These are phyloP conservation scores for Hirundo rustica DNA, from an alignment of 2,797 vertebrate genomes.

Conservation along the genomic window DNA sequence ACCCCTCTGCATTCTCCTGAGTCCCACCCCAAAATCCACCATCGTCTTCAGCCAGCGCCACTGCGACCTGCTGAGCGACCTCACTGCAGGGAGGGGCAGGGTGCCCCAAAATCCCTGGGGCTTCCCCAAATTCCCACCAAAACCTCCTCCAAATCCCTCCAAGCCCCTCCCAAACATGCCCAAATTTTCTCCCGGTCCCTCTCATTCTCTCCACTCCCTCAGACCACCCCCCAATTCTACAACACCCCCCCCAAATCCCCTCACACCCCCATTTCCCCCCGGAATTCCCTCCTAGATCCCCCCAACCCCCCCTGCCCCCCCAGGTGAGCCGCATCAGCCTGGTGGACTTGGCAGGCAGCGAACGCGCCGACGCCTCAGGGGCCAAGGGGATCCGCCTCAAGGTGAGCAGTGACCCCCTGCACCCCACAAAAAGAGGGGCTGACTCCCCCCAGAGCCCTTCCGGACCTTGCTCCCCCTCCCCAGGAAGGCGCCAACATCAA, in stretches of 20 bases:
- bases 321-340: not conserved
- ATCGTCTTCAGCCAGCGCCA: fast-evolving
- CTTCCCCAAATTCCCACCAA: not conserved
- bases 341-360: not conserved
- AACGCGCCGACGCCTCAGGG: constrained; percentile 60
- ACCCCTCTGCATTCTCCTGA: too few relatives aligned
- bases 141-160: not conserved
- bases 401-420: constrained; percentile 59
- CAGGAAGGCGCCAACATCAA: not conserved
- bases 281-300: not conserved
- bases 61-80: not conserved
- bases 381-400: constrained; percentile 88
- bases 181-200: not conserved
- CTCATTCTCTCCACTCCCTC: not conserved
- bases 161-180: too few relatives aligned
- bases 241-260: not conserved
- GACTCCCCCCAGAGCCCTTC: too few relatives aligned
- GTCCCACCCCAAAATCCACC: fast-evolving
- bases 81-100: fast-evolving
- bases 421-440: not conserved
- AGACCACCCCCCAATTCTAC: too few relatives aligned
- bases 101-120: not conserved
- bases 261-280: not conserved
- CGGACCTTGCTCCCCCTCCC: not conserved
- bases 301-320: not conserved